Base-by-base conservation (phyloP, 35 echinoderm and acorn worm species). In the Amphiura filiformis region DNA sequence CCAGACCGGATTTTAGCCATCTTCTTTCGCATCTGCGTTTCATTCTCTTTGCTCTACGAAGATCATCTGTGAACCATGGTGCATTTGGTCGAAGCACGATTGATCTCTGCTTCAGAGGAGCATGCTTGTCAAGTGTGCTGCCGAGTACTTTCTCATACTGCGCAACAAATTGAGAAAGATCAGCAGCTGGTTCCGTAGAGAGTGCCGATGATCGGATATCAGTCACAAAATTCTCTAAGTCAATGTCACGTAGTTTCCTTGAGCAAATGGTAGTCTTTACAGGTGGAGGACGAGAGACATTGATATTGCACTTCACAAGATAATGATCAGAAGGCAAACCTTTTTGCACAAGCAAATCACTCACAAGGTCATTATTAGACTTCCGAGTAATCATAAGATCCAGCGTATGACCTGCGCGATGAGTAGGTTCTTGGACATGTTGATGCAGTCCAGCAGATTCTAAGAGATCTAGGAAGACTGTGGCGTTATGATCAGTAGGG, bases 391-490 rank as follows among this genome's bases (percentile, higher is more conserved):
- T 81, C 22, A 89, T 4, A 34, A 89, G 20, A 65, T 89, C 87
- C 5, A 81, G 52, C 30, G 79, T 89, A 42, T 89, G 87, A n/a
- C 87, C 87, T 4, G 34, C n/a, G n/a, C n/a, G n/a, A n/a, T n/a
- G n/a, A n/a, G n/a, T n/a, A n/a, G n/a, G n/a, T n/a, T n/a, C n/a
- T 15, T n/a, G 20, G 23, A 89, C 78, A 34, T 2, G 49, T 36
- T 89, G 87, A 57, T 61, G 15, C 13, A 89, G 78, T 26, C 87
- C 87, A 89, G 20, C 22, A 15, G n/a, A 32, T 9, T 81, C 15
- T 1, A 89, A 32, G n/a, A 89, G 38, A 81, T 88, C 76, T 3
- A 76, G 13, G 39, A 89, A 91, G 22, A 44, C 37, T 15, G 32
- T n/a, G 7, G 89, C 34, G 30, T 86, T 11, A 20, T 20, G 44